Percentiles rank a stretch among this genome's conserved stretches.
These are phyloP conservation scores for Sebastes ruberrimus DNA, from an alignment of 2,797 vertebrate species.

Conservation along the genomic window DNA sequence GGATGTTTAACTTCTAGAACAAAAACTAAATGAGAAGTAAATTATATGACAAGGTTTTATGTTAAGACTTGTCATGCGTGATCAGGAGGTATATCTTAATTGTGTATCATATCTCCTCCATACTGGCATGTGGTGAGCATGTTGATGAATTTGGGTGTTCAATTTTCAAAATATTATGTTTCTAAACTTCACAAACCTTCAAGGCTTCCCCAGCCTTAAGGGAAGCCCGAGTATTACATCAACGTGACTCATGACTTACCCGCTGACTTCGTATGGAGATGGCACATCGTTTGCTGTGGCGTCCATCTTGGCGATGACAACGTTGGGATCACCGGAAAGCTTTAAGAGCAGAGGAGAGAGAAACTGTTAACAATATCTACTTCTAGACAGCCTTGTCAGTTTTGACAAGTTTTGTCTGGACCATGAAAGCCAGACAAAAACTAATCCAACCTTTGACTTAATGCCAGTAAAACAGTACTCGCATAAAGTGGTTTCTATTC, in stretches of 20 bases:
- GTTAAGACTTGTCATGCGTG: too few species aligned
- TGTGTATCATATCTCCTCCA: too few species aligned
- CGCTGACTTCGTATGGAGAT: conserved; percentile 94
- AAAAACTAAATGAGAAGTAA: too few species aligned
- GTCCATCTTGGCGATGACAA: conserved; percentile 98
- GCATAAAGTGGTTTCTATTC: neutral
- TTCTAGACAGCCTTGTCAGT: too few species aligned
- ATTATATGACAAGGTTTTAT: too few species aligned
- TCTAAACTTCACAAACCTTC: neutral
- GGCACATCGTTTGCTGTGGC: conserved; percentile 99
- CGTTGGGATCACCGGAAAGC: conserved; percentile 89
- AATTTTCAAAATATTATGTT: neutral
- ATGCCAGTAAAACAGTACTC: neutral
- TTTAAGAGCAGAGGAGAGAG: conserved; percentile 50
- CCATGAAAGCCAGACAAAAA: neutral
- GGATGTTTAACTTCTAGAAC: too few species aligned
- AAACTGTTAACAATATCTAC: neutral
- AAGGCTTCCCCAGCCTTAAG: neutral
- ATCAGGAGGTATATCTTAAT: too few species aligned
- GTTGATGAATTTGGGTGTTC: neutral
- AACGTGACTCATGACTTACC: conserved; percentile 81
- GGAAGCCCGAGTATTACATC: neutral
- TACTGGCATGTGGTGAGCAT: neutral
- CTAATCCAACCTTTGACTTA: neutral
- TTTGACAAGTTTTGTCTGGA: neutral